Conservation (phyloP, 1,140 invertebrate genomes). For the Aporrectodea caliginosa region DNA sequence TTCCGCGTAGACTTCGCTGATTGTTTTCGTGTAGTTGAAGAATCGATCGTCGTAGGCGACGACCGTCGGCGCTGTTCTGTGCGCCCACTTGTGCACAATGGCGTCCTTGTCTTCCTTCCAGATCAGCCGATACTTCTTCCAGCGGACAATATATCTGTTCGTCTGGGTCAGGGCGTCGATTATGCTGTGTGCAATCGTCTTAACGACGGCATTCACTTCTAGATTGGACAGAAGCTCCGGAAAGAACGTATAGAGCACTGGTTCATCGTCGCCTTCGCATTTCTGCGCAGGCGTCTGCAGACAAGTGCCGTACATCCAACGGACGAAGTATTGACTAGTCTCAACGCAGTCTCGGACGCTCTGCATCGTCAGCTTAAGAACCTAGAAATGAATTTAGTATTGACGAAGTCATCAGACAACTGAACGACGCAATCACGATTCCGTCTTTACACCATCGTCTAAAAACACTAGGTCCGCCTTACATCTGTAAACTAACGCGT, state of each 20-base stretch:
- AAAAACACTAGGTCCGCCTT: too few relatives aligned
- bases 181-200: neutral
- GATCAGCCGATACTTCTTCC: conserved; percentile 71
- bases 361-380: conserved; percentile 65
- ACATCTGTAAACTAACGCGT: too few relatives aligned
- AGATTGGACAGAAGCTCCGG: neutral
- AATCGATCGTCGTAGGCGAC: conserved; percentile 77
- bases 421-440: too few relatives aligned
- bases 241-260: conserved; percentile 48
- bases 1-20: conserved; percentile 62
- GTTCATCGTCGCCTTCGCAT: conserved; percentile 59
- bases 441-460: too few relatives aligned
- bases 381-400: neutral
- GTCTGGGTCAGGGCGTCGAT: neutral
- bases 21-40: conserved; percentile 72
- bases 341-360: conserved; percentile 56
- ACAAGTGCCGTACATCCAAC: conserved; percentile 81
- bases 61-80: conserved; percentile 61
- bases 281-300: conserved; percentile 65
- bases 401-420: neutral
- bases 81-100: conserved; percentile 7
- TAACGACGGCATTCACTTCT: neutral
- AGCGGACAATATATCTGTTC: conserved; percentile 60
- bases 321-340: conserved; percentile 54
- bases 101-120: conserved; percentile 73